Conservation (phyloP, 2,888 invertebrate genomes). For the Drosophila glabriapex region DNA sequence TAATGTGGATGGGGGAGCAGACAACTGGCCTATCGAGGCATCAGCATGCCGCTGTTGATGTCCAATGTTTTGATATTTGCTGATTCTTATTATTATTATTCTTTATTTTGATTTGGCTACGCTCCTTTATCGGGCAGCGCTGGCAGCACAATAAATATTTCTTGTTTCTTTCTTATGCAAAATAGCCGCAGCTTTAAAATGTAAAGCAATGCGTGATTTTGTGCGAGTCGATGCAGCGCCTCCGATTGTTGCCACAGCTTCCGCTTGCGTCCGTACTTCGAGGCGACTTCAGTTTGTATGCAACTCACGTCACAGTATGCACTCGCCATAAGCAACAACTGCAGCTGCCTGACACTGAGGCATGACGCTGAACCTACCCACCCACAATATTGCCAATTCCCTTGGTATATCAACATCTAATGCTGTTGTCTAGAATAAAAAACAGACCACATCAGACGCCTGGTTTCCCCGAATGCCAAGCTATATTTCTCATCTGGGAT, state of each 20-base stretch:
- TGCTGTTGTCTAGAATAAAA: background rate
- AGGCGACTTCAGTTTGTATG: constrained; percentile 24
- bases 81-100: background rate
- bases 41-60: constrained; percentile 62
- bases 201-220: constrained; percentile 19
- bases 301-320: constrained; percentile 40
- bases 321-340: constrained; percentile 23
- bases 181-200: constrained; percentile 40
- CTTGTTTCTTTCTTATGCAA: constrained; percentile 69
- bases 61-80: background rate
- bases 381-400: background rate
- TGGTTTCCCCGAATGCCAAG: background rate
- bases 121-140: constrained; percentile 43
- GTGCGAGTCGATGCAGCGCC: constrained; percentile 3
- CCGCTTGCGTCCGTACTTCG: constrained; percentile 18
- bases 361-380: constrained; percentile 6
- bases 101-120: constrained; percentile 28
- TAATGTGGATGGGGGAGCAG: constrained; percentile 29
- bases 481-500: background rate
- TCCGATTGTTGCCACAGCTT: constrained; percentile 38
- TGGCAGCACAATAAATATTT: constrained; percentile 47
- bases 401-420: constrained; percentile 7
- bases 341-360: constrained; percentile 17
- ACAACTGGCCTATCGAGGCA: constrained; percentile 31
- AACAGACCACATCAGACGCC: background rate